A percentile compares a stretch with the other conserved stretches of the same genome.
These are phyloP conservation scores for Lucifuga dentata DNA, from an alignment of 2,113 vertebrate genomes.

Conservation along the genomic window DNA sequence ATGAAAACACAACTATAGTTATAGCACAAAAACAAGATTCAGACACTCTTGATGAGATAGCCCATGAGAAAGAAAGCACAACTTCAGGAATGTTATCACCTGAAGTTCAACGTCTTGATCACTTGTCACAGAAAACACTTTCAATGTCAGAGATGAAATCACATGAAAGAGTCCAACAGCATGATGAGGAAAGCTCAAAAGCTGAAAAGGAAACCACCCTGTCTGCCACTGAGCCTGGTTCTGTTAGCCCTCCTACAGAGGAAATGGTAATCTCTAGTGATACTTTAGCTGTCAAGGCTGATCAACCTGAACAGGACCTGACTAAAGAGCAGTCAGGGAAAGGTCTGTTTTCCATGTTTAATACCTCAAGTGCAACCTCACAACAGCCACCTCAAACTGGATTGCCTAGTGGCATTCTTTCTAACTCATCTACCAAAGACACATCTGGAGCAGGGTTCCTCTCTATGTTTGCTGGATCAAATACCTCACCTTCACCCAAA, in stretches of 20 bases:
- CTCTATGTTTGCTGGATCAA: constrained; percentile 81
- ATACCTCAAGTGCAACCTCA: constrained; percentile 51
- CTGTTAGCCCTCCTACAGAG: constrained; percentile 24
- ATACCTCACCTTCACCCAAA: constrained; percentile 55
- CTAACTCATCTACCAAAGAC: constrained; percentile 75
- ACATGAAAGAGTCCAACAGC: constrained; percentile 9
- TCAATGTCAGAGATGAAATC: constrained; percentile 27
- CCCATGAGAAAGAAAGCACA: constrained; percentile 3
- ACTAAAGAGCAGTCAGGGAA: constrained; percentile 62
- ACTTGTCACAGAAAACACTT: neutral
- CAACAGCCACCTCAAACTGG: constrained; percentile 67
- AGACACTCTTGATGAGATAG: constrained; percentile 9
- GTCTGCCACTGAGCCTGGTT: constrained; percentile 16
- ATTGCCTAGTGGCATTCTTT: constrained; percentile 77
- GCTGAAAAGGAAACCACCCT: constrained; percentile 13
- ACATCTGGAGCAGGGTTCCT: constrained; percentile 74
- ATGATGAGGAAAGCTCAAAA: constrained; percentile 14
- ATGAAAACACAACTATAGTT: constrained; percentile 13
- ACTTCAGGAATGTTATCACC: constrained; percentile 2
- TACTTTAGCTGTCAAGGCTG: constrained; percentile 8
- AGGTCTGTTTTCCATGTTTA: constrained; percentile 77
- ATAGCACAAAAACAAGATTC: neutral
- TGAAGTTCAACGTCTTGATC: constrained; percentile 6
- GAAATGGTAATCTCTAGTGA: constrained; percentile 40
- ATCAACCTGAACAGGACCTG: constrained; percentile 39